Conservation (phyloP, 30 jellyfish, hydroid and myxozoan species). For the Aurelia aurita complex sp. Pacific region DNA sequence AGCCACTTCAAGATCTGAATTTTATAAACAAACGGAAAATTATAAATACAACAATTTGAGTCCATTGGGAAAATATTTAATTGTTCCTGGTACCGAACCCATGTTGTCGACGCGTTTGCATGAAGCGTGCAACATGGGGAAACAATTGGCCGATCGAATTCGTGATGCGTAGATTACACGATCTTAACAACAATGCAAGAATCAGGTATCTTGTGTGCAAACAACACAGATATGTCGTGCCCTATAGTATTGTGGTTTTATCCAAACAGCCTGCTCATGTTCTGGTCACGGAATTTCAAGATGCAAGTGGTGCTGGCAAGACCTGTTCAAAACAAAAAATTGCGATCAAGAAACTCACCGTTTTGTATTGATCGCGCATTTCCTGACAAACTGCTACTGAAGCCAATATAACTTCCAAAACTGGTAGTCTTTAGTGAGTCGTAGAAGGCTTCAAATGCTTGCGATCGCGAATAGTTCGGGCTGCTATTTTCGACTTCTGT, state of each 20-base stretch:
- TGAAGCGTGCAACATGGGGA: conserved; percentile 1
- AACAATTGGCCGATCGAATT: neutral
- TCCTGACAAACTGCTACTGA: conserved; percentile 51
- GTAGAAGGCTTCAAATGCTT: conserved; percentile 51
- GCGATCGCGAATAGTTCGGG: conserved; percentile 8
- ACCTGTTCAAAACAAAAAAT: conserved; percentile 39
- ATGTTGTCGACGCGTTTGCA: neutral
- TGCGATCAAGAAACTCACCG: conserved; percentile 34
- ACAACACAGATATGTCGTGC: conserved; percentile 62
- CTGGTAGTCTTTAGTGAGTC: conserved; percentile 28
- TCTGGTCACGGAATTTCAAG: conserved; percentile 64
- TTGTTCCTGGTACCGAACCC: neutral
- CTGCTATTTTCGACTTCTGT: neutral
- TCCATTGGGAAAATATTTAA: neutral
- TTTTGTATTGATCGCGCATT: conserved; percentile 72
- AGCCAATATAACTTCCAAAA: conserved; percentile 44
- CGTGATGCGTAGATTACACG: conserved; percentile 57
- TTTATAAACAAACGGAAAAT: neutral
- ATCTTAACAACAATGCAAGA: conserved; percentile 24
- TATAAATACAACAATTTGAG: neutral
- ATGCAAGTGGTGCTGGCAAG: conserved; percentile 18
- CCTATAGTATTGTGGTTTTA: conserved; percentile 59
- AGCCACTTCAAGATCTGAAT: no score
- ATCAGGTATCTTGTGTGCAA: conserved; percentile 61
- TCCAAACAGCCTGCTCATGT: conserved; percentile 63